A percentile compares a stretch with the other conserved stretches of the same genome.
Conservation (phyloP, 2,113 vertebrate species). For the Paedocypris sp. region DNA sequence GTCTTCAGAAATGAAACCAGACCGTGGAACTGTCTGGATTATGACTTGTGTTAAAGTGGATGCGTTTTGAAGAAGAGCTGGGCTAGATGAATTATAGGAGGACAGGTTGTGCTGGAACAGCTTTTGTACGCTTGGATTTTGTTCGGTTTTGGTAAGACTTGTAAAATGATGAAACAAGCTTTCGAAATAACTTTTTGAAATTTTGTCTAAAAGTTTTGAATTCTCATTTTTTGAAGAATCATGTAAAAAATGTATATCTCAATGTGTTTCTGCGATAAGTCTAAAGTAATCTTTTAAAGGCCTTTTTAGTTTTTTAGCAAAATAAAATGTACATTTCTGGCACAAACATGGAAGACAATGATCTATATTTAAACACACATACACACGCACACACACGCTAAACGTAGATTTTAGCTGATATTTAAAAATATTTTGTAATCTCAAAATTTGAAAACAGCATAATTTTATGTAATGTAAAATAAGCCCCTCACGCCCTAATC, state of each 20-base stretch:
- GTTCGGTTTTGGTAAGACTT: not conserved
- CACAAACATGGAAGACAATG: too few species aligned
- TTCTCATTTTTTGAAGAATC: too few species aligned
- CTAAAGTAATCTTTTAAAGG: too few species aligned
- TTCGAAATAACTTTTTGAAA: too few species aligned
- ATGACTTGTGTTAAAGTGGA: conserved; percentile 1
- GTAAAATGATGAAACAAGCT: too few species aligned
- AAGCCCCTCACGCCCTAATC: not conserved
- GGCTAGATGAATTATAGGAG: not conserved
- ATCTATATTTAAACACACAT: not conserved
- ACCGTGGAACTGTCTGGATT: not conserved
- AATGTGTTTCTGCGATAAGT: too few species aligned
- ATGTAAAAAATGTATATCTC: too few species aligned
- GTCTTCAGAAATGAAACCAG: not conserved
- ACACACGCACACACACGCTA: not conserved
- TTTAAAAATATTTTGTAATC: too few species aligned
- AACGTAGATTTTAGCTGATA: not conserved
- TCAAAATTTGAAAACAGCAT: too few species aligned
- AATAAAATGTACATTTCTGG: too few species aligned
- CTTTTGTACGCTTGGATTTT: not conserved
- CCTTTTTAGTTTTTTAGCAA: too few species aligned
- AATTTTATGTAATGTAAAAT: not conserved
- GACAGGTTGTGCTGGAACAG: not conserved
- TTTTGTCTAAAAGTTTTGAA: too few species aligned
- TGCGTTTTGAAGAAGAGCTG: not conserved